These are phyloP conservation scores for Choristoneura fumiferana DNA, from an alignment of 1,140 invertebrate genomes.

Conservation along the genomic window DNA sequence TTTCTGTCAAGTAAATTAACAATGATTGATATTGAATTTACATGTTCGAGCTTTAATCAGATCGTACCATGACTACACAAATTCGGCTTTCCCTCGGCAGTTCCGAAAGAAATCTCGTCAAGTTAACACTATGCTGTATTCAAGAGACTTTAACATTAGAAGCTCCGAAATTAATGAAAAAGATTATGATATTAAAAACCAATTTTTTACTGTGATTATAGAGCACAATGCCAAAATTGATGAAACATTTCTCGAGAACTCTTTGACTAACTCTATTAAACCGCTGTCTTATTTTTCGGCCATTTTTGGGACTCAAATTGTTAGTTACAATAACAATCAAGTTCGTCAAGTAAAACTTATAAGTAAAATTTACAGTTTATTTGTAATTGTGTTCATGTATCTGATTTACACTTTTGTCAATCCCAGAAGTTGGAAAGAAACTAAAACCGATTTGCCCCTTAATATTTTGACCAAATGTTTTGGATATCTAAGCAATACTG, in stretches of 20 bases:
- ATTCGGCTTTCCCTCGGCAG: background rate
- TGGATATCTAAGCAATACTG: conserved; percentile 34
- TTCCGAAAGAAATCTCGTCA: background rate
- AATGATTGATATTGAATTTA: conserved; percentile 14
- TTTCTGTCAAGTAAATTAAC: background rate
- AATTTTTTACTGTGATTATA: conserved; percentile 36
- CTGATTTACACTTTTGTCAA: conserved; percentile 23
- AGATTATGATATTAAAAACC: background rate
- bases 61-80: conserved; percentile 4
- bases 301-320: conserved; percentile 43
- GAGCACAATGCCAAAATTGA: conserved; percentile 22
- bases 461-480: conserved; percentile 48
- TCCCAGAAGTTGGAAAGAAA: conserved; percentile 39
- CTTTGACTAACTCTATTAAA: conserved; percentile 38
- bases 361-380: conserved; percentile 40
- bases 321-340: conserved; percentile 33
- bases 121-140: conserved; percentile 8
- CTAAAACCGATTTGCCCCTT: conserved; percentile 43
- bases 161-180: background rate
- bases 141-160: background rate
- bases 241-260: conserved; percentile 25
- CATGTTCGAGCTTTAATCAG: background rate
- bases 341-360: conserved; percentile 28
- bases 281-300: conserved; percentile 45
- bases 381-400: conserved; percentile 30